Conservation (phyloP, 1,140 invertebrate genomes). For the Caerostris darwini region DNA sequence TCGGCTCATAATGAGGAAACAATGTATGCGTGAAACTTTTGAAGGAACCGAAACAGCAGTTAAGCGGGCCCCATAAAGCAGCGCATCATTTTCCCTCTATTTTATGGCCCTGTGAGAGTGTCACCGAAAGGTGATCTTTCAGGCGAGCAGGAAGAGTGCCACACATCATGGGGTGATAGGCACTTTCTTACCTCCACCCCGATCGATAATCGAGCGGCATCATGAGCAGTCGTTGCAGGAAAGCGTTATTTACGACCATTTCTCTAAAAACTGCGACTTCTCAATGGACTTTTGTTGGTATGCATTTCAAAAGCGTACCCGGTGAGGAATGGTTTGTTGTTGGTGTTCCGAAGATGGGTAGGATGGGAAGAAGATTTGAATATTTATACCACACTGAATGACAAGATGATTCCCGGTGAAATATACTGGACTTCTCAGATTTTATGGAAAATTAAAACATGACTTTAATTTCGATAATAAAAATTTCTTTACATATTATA, state of each 20-base stretch:
- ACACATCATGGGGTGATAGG: not conserved
- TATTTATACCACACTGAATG: no score
- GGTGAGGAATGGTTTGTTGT: no score
- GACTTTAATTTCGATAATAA: no score
- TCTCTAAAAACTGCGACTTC: not conserved
- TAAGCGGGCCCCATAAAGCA: not conserved
- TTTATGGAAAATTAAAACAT: no score
- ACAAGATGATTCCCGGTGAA: no score
- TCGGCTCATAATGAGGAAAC: not conserved
- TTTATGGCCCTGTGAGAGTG: not conserved
- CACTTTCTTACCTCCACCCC: not conserved
- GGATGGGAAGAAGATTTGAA: no score
- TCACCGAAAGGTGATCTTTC: conserved; percentile 14
- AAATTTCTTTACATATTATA: no score
- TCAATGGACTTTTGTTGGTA: not conserved
- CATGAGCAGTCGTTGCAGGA: not conserved
- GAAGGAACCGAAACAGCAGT: not conserved
- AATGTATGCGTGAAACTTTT: not conserved
- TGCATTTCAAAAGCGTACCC: not conserved
- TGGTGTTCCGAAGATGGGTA: no score
- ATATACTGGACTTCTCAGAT: no score
- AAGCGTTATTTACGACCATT: conserved; percentile 28
- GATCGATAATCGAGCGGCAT: conserved; percentile 4
- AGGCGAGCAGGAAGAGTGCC: not conserved
- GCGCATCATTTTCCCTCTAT: not conserved